phyloP scores from a whole-genome alignment of 2,113 vertebrate genomes.

The Origma solitaria region DNA sequence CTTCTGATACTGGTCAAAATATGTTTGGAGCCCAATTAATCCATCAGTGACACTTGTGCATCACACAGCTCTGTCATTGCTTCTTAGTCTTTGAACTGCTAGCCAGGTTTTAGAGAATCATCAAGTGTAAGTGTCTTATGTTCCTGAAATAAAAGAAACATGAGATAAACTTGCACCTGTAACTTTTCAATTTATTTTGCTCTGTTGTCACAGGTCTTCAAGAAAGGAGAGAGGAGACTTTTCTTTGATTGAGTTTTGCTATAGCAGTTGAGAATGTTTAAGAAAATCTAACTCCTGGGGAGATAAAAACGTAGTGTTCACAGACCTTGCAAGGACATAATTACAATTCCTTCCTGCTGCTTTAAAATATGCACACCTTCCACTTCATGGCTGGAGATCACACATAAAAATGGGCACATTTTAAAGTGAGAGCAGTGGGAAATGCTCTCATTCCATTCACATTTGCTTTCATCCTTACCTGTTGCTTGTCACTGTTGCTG shows the following conservation, averaged over 20 bases:
- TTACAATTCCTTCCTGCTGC: constrained; percentile 19
- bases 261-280: background rate
- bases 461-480: background rate
- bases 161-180: background rate
- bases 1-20: background rate
- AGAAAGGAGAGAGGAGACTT: background rate
- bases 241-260: constrained; percentile 6
- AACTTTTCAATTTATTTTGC: background rate
- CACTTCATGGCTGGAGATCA: background rate
- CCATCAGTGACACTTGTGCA: background rate
- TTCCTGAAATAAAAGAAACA: constrained; percentile 15
- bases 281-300: background rate
- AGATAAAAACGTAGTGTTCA: constrained; percentile 20
- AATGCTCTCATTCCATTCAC: background rate
- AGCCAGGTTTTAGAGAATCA: background rate
- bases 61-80: background rate
- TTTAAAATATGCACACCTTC: constrained; percentile 19
- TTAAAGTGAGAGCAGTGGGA: background rate
- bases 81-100: background rate
- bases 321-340: constrained; percentile 18
- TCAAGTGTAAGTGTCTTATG: background rate
- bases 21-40: background rate
- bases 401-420: background rate
- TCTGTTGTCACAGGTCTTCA: background rate
- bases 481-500: background rate